These are phyloP conservation scores for Isurus oxyrinchus DNA, from an alignment of 2,113 vertebrate genomes.

Conservation along the genomic window DNA sequence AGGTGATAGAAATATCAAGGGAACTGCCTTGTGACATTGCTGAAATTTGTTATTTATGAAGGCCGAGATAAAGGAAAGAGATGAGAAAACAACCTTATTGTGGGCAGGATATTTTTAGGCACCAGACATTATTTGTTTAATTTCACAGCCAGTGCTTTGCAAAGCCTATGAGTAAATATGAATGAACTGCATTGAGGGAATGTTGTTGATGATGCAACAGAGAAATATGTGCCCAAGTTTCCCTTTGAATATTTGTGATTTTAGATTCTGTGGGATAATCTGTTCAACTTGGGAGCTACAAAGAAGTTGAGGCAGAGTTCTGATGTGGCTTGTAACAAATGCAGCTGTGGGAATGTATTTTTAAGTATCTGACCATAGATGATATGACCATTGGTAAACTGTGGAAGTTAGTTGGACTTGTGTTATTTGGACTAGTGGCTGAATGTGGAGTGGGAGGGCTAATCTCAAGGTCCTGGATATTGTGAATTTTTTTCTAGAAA, in stretches of 20 bases:
- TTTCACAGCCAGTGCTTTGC: not conserved
- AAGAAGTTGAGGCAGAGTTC: not conserved
- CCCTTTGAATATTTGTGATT: not conserved
- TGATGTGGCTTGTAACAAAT: not conserved
- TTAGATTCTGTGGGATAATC: not conserved
- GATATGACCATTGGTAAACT: not conserved
- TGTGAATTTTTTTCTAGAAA: not conserved
- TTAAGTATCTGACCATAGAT: not conserved
- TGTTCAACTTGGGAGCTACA: not conserved
- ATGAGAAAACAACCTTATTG: not conserved
- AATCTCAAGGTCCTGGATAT: not conserved
- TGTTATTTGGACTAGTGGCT: not conserved
- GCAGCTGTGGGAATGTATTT: not conserved
- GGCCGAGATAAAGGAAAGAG: not conserved
- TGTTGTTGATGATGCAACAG: no score
- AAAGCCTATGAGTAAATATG: not conserved
- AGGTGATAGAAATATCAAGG: not conserved
- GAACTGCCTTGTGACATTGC: not conserved
- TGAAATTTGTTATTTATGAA: not conserved
- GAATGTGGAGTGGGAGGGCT: not conserved
- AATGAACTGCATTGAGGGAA: not conserved
- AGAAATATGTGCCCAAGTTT: not conserved
- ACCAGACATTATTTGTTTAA: not conserved
- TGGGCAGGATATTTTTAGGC: not conserved
- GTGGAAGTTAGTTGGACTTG: not conserved